Conservation (phyloP, 1,140 invertebrate genomes). For the Neuroterus valhalla region DNA sequence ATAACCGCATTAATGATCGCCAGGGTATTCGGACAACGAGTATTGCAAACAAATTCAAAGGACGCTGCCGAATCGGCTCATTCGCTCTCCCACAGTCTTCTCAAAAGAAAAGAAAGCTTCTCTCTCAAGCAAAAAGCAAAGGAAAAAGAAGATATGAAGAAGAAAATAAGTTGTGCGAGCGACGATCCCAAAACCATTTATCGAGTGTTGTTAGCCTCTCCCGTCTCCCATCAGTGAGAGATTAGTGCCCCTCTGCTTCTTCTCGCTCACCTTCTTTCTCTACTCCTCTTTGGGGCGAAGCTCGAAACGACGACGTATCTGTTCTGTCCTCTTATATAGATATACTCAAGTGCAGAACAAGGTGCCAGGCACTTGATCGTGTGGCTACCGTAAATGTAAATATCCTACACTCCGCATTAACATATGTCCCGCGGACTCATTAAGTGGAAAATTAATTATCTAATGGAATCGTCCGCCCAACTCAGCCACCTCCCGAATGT, state of each 20-base stretch:
- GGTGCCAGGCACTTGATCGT: conserved; percentile 51
- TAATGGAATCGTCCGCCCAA: conserved; percentile 57
- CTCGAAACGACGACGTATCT: conserved; percentile 49
- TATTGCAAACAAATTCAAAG: neutral
- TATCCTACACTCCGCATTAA: conserved; percentile 70
- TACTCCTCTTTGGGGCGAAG: conserved; percentile 43
- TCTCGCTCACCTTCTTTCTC: conserved; percentile 41
- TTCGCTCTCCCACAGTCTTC: conserved; percentile 27
- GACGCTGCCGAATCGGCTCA: neutral
- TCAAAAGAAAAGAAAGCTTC: conserved; percentile 33
- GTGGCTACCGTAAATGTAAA: conserved; percentile 71
- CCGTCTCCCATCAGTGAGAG: conserved; percentile 54
- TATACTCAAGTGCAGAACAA: conserved; percentile 58
- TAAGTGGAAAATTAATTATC: conserved; percentile 73
- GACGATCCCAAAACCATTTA: conserved; percentile 69
- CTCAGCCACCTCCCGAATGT: conserved; percentile 19
- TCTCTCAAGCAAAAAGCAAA: conserved; percentile 1
- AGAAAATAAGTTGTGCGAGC: conserved; percentile 46
- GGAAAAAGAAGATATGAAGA: conserved; percentile 38
- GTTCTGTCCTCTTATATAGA: conserved; percentile 53
- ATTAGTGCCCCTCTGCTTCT: conserved; percentile 61
- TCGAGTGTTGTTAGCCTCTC: conserved; percentile 70
- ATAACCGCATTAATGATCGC: neutral
- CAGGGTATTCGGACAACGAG: neutral
- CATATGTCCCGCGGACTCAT: conserved; percentile 72